A percentile compares a stretch with the other conserved stretches of the same genome.
Conservation (phyloP, 2,888 invertebrate genomes). For the Desoria tigrina region DNA sequence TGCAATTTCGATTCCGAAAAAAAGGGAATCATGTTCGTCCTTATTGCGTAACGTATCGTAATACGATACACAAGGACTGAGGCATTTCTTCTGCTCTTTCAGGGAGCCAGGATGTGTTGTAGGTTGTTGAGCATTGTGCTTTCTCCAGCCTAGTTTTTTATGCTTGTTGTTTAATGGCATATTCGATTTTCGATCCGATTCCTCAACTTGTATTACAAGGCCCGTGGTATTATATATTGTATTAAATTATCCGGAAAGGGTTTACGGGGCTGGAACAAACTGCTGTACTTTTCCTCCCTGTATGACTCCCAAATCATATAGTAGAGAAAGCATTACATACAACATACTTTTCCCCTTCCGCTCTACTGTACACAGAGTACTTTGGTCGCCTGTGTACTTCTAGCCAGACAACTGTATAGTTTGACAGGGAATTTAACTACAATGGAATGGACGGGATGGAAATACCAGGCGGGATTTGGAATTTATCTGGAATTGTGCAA, state of each 20-base stretch:
- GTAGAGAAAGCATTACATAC: no score
- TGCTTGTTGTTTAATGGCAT: not conserved
- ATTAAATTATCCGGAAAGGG: constrained; percentile 20
- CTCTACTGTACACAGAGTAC: not conserved
- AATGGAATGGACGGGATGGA: no score
- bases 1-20: no score
- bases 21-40: constrained; percentile 4
- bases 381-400: no score
- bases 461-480: no score
- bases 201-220: constrained; percentile 1
- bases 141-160: not conserved
- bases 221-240: constrained; percentile 11
- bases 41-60: constrained; percentile 1
- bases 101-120: constrained; percentile 1
- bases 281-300: not conserved
- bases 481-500: no score
- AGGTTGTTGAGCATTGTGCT: not conserved
- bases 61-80: not conserved
- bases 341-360: not conserved
- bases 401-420: no score
- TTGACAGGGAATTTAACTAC: no score
- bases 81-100: constrained; percentile 16
- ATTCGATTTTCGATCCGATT: constrained; percentile 22
- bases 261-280: constrained; percentile 21
- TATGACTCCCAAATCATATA: not conserved